Evolutionary conservation across 2,113 vertebrate species (phyloP), one percentile per base, ranked within the genome.

Genomic region (Corythaeola cristata): DNA sequence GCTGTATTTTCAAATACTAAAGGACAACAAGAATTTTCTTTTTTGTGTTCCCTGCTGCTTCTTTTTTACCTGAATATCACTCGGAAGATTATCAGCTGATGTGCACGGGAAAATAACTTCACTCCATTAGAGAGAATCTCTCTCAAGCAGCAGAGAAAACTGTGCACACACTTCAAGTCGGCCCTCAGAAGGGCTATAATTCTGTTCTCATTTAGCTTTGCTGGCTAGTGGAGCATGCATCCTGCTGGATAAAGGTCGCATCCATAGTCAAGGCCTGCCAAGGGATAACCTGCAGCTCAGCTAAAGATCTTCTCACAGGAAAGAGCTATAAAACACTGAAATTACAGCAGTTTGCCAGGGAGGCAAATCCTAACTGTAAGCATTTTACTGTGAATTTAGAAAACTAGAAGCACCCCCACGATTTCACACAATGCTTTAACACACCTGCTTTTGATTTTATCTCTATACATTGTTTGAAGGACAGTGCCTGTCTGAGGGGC

Each of bases 121-220:
- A 28, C 47, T 59, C 15, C 18, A 10, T 56, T 33, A 71, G 44
- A 50, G 35, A 69, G 64, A 53, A 32, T 22, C 47, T 59, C 82
- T 69, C 64, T 71, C 20, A 12, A 8, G 18, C 35, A 12, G 26
- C 17, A 24, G 15, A 88, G 56, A 13, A 60, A 72, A 37, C 2
- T 0, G 2, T 0, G 5, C 2, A 4, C 6, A 14, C 5, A 0
- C n/a, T 62, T 22, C 15, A 66, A 73, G 79, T 8, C 33, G 11
- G 24, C 33, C 39, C 63, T n/a, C 55, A 4, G 12, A 35, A 28
- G 30, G 45, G 32, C 50, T 73, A 4, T 7, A 41, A 4, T 30
- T 39, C 44, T 28, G n/a, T 2, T 39, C 67, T 68, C 39, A 12
- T 10, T 72, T 23, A n/a, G 1, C 15, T 52, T 27, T 49, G 41